A percentile compares a stretch with the other conserved stretches of the same genome.
Evolutionary conservation across 2,888 invertebrate species (phyloP).

Genomic region (Gymnocheta viridis): DNA sequence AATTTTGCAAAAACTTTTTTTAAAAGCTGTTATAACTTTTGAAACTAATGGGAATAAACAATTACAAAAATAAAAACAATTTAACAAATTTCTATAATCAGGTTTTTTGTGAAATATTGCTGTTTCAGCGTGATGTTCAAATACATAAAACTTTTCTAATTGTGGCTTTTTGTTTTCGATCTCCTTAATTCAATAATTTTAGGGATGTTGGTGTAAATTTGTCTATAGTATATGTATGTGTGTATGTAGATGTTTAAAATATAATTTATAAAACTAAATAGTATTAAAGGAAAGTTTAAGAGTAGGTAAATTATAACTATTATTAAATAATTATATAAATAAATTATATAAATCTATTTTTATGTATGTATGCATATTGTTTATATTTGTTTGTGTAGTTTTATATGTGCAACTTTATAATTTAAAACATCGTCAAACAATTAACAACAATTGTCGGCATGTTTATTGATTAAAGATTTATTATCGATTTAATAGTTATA

Average conservation of each 20-base stretch:
- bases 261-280: slow-evolving; percentile 65
- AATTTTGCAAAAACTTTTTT: neutral
- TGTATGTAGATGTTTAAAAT: slow-evolving; percentile 32
- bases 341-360: slow-evolving; percentile 45
- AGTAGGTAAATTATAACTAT: slow-evolving; percentile 52
- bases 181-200: slow-evolving; percentile 29
- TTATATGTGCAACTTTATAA: slow-evolving; percentile 47
- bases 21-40: neutral
- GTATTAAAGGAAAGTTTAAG: slow-evolving; percentile 47
- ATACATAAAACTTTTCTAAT: too few species aligned
- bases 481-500: slow-evolving; percentile 51
- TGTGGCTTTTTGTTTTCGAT: slow-evolving; percentile 64
- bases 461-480: slow-evolving; percentile 45
- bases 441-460: slow-evolving; percentile 57
- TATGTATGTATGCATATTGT: slow-evolving; percentile 10
- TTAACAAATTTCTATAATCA: too few species aligned
- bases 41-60: too few species aligned
- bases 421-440: slow-evolving; percentile 49
- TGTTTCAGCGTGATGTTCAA: slow-evolving; percentile 14
- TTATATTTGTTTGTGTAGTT: slow-evolving; percentile 27
- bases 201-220: slow-evolving; percentile 62
- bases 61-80: neutral
- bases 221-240: slow-evolving; percentile 32
- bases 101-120: neutral
- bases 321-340: slow-evolving; percentile 58